Conservation (phyloP, 2,797 vertebrate genomes). For the Lophius americanus region DNA sequence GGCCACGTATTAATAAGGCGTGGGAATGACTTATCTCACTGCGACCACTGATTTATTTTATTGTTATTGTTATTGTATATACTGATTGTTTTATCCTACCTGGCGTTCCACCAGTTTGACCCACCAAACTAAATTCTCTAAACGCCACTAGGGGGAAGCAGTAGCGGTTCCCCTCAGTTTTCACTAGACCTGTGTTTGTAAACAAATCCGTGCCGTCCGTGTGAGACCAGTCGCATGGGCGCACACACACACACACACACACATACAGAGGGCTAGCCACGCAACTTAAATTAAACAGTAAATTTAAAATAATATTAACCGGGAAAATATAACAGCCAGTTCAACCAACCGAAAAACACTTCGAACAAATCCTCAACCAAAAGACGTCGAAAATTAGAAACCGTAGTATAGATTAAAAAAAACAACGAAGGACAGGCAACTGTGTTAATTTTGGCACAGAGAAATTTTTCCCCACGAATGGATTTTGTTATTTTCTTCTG, state of each 20-base stretch:
- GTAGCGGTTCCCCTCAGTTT: neutral
- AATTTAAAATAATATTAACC: neutral
- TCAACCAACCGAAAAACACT: neutral
- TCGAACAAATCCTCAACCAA: too few species aligned
- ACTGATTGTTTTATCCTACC: too few species aligned
- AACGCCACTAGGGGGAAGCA: slow-evolving; percentile 65
- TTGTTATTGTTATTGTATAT: slow-evolving; percentile 4
- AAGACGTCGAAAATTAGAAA: too few species aligned
- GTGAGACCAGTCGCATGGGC: slow-evolving; percentile 19
- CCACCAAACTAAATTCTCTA: slow-evolving; percentile 28
- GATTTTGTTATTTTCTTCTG: neutral
- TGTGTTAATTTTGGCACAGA: too few species aligned
- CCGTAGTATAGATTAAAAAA: too few species aligned
- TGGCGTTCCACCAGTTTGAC: slow-evolving; percentile 24
- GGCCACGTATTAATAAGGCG: too few species aligned
- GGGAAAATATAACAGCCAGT: neutral
- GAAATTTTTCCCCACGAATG: neutral
- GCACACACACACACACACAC: neutral
- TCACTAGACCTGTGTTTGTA: slow-evolving; percentile 78
- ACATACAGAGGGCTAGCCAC: neutral
- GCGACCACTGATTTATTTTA: neutral
- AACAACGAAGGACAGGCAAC: neutral
- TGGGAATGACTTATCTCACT: too few species aligned
- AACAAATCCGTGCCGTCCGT: slow-evolving; percentile 75
- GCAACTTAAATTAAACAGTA: neutral